Evolutionary conservation across 1,140 invertebrate species (phyloP).

Genomic region (Plodia interpunctella): DNA sequence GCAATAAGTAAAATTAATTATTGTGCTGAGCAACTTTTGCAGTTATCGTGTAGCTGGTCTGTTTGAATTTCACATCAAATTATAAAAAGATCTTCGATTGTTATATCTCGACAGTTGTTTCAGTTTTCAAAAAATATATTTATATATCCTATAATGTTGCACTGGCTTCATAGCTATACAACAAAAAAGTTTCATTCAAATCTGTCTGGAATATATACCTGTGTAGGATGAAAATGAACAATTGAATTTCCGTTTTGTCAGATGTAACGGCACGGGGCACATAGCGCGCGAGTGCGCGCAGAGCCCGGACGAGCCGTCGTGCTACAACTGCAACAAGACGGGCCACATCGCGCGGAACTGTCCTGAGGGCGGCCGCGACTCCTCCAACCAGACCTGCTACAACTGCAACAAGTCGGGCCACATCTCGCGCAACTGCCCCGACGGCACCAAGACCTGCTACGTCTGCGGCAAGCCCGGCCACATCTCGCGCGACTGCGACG

Average conservation of each 20-base stretch:
- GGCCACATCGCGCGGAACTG: slow-evolving; percentile 93
- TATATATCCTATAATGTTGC: too few species aligned
- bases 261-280: slow-evolving; percentile 89
- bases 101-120: too few species aligned
- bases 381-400: slow-evolving; percentile 85
- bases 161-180: too few species aligned
- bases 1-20: too few species aligned
- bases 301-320: slow-evolving; percentile 87
- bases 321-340: slow-evolving; percentile 92
- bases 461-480: slow-evolving; percentile 92
- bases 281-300: slow-evolving; percentile 93
- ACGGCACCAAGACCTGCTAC: slow-evolving; percentile 91
- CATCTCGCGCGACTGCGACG: slow-evolving; percentile 92
- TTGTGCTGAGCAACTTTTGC: too few species aligned
- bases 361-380: slow-evolving; percentile 81
- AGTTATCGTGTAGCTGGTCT: too few species aligned
- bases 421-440: slow-evolving; percentile 92
- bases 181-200: too few species aligned
- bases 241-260: slow-evolving; percentile 29
- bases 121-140: too few species aligned
- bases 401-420: slow-evolving; percentile 93
- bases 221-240: too few species aligned
- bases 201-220: too few species aligned
- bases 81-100: too few species aligned
- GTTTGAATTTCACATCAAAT: too few species aligned